Conservation (phyloP, 2,888 invertebrate species). For the Scelioninae gen. 1 region DNA sequence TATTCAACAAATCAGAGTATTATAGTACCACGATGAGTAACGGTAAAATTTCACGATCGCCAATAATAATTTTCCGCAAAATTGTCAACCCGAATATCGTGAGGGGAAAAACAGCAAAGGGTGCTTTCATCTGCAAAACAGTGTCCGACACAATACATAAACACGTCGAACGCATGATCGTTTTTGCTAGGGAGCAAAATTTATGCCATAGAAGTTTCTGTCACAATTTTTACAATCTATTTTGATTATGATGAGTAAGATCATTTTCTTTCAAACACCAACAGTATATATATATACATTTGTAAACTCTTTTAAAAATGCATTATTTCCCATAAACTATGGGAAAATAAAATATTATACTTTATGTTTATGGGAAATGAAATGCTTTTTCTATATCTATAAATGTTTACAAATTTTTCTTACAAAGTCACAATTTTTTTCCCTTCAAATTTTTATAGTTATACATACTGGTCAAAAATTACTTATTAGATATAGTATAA, state of each 20-base stretch:
- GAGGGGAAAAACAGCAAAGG: constrained; percentile 12
- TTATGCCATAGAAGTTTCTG: constrained; percentile 25
- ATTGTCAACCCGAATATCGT: constrained; percentile 18
- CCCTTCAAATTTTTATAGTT: no score
- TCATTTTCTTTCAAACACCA: constrained; percentile 4
- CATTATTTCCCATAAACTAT: no score
- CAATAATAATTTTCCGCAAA: constrained; percentile 38
- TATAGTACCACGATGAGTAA: not conserved
- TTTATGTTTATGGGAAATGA: no score
- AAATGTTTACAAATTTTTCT: no score
- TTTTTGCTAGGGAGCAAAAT: constrained; percentile 26
- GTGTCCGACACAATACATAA: constrained; percentile 32
- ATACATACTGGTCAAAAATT: not conserved
- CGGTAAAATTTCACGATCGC: constrained; percentile 6
- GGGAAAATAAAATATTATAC: no score
- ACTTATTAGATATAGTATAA: constrained; percentile 30
- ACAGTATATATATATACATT: no score
- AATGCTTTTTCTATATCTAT: no score
- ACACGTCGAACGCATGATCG: constrained; percentile 53
- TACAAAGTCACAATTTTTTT: no score
- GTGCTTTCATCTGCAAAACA: constrained; percentile 42
- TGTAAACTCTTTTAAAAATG: no score
- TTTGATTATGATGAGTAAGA: constrained; percentile 38
- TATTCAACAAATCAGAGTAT: not conserved
- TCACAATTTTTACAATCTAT: constrained; percentile 40